Percentiles rank a stretch among this genome's conserved stretches.
phyloP scores from a whole-genome alignment of 2,888 invertebrate genomes.

The Phrixothrix hirtus region DNA sequence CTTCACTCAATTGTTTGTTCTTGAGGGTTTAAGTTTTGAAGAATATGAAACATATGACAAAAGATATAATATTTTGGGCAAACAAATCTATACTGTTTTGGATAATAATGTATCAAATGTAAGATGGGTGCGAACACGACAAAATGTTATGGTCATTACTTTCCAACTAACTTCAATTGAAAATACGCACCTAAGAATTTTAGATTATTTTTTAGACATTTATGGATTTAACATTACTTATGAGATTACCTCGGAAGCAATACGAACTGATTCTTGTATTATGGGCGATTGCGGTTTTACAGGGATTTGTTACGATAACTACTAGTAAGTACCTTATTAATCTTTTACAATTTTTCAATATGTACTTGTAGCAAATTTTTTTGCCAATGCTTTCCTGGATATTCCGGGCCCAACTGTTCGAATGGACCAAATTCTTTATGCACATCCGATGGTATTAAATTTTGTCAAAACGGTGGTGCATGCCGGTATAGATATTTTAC shows the following conservation, averaged over 20 bases:
- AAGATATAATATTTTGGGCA: slow-evolving; percentile 26
- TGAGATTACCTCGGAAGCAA: slow-evolving; percentile 67
- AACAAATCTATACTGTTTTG: slow-evolving; percentile 67
- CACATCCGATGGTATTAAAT: slow-evolving; percentile 63
- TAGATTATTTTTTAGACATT: slow-evolving; percentile 79
- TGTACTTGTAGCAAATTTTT: slow-evolving; percentile 67
- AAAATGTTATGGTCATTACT: slow-evolving; percentile 79
- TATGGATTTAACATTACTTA: slow-evolving; percentile 94
- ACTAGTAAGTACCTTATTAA: slow-evolving; percentile 64
- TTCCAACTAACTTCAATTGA: slow-evolving; percentile 73
- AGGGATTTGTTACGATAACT: slow-evolving; percentile 83
- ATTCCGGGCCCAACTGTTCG: slow-evolving; percentile 78
- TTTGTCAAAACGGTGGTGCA: slow-evolving; percentile 81
- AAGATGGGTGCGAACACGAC: slow-evolving; percentile 64
- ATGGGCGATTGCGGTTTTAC: slow-evolving; percentile 80
- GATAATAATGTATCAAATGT: slow-evolving; percentile 71
- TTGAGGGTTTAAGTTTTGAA: slow-evolving; percentile 75
- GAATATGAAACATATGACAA: slow-evolving; percentile 74
- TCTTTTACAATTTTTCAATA: background rate
- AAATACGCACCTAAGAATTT: slow-evolving; percentile 77
- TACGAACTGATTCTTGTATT: slow-evolving; percentile 69
- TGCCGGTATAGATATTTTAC: no score
- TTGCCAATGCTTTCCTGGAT: slow-evolving; percentile 81
- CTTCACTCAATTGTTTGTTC: slow-evolving; percentile 85
- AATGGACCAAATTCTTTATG: slow-evolving; percentile 73